phyloP scores from a whole-genome alignment of 2,888 invertebrate genomes.

The Metalampra italica region DNA sequence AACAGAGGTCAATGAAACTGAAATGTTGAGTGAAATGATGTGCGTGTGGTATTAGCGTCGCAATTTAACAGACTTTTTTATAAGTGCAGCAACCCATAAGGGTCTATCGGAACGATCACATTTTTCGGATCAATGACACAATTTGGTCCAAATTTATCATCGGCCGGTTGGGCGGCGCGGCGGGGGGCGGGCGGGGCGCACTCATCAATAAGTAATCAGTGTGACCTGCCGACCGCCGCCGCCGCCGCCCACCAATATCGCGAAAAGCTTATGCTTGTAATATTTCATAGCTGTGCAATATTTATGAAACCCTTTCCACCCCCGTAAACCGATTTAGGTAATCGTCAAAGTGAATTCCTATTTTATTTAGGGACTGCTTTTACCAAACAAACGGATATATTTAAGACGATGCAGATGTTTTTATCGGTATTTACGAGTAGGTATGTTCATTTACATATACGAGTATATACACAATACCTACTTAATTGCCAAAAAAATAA shows the following conservation, averaged over 20 bases:
- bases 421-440: background rate
- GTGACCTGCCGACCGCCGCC: constrained; percentile 28
- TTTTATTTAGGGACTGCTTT: background rate
- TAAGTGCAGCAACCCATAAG: background rate
- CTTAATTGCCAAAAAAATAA: no score
- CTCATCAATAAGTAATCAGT: constrained; percentile 71
- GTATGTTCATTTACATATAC: no score
- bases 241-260: constrained; percentile 6
- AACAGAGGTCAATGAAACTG: no score
- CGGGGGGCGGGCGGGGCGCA: constrained; percentile 29
- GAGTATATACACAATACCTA: no score
- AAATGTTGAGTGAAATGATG: no score
- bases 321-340: constrained; percentile 12
- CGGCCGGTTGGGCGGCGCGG: constrained; percentile 28
- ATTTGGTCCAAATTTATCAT: constrained; percentile 54
- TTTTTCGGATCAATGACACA: constrained; percentile 42
- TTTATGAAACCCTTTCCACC: constrained; percentile 31
- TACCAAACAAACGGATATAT: background rate
- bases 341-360: constrained; percentile 1
- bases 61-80: constrained; percentile 6
- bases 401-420: no score
- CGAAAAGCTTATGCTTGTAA: constrained; percentile 8
- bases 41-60: background rate
- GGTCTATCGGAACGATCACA: constrained; percentile 8
- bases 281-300: constrained; percentile 21